Conservation (phyloP, 1,140 invertebrate species). For the Drosophila funebris region DNA sequence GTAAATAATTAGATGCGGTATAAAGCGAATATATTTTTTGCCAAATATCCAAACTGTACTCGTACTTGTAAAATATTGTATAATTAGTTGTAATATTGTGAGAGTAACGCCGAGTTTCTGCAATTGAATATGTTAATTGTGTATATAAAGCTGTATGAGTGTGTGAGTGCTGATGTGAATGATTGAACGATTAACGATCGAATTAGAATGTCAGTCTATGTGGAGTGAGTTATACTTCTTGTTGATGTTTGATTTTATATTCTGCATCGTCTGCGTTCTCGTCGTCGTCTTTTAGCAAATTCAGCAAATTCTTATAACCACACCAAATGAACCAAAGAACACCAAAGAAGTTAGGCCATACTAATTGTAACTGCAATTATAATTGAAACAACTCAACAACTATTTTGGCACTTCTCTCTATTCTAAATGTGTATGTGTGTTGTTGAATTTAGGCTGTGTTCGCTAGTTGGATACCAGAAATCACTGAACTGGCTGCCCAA, state of each 20-base stretch:
- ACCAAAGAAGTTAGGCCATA: slow-evolving; percentile 29
- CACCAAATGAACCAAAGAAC: slow-evolving; percentile 24
- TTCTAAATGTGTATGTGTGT: slow-evolving; percentile 82
- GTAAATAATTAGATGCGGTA: slow-evolving; percentile 48
- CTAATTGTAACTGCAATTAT: slow-evolving; percentile 27
- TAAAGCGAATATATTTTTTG: slow-evolving; percentile 31
- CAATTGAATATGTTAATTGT: slow-evolving; percentile 11
- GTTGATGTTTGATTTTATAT: slow-evolving; percentile 12
- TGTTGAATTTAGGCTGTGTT: slow-evolving; percentile 93
- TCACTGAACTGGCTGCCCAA: slow-evolving; percentile 98
- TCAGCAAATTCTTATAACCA: slow-evolving; percentile 9
- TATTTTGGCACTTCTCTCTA: slow-evolving; percentile 46
- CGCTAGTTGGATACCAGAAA: slow-evolving; percentile 99
- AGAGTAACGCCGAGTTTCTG: slow-evolving; percentile 1
- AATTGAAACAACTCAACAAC: slow-evolving; percentile 37
- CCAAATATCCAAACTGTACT: slow-evolving; percentile 31
- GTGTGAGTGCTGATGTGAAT: slow-evolving; percentile 11
- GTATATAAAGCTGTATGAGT: slow-evolving; percentile 17
- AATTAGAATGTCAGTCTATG: slow-evolving; percentile 6
- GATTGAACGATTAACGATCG: not conserved
- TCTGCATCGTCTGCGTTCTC: slow-evolving; percentile 16
- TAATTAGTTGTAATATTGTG: slow-evolving; percentile 63
- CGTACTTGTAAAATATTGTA: slow-evolving; percentile 69
- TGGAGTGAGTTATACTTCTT: not conserved
- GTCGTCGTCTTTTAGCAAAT: slow-evolving; percentile 22